Base-by-base conservation (phyloP, 2,888 invertebrate species). In the Iphiclides podalirius region DNA sequence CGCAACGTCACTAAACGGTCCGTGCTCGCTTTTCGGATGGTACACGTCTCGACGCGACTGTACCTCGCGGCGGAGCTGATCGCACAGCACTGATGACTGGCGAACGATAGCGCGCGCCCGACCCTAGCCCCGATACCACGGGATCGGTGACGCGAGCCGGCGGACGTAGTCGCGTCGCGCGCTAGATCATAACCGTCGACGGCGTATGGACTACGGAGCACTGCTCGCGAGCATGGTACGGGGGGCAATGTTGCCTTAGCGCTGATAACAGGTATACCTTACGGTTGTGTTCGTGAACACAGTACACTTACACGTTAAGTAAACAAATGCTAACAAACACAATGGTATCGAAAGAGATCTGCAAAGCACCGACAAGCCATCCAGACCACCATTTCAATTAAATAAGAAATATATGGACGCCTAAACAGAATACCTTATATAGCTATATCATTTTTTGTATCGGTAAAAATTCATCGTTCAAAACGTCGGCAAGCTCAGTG, bases 61-160 rank as follows among this genome's bases (percentile, higher is more conserved):
- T 70, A 82, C 77, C 77, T 78, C 77, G 76, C 85, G 70, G 72
- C 69, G 66, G 70, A 76, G 74, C 75, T 67, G 82, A 69, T 79
- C 82, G 82, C 81, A 72, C 79, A 72, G 75, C 75, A 86, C 85
- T 86, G 82, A 75, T 75, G 76, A 70, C 74, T 77, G 80, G 72
- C 84, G 85, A 76, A 85, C 84, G 87, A 86, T 87, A 87, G 84
- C 79, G 73, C 71, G 71, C 68, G 72, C 67, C 72, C 84, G 83
- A 82, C 83, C 84, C 84, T 77, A 72, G 61, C 63, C 59, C 82
- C 70, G 64, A 65, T 81, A 86, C 86, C 75, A 79, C 72, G 76
- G 68, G 44, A 74, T 62, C 57, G 59, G 52, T 60, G 59, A 59
- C 76, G 71, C 68, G 59, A 62, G 63, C 52, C 58, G 53, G 31